phyloP scores from a whole-genome alignment of 2,113 vertebrate genomes.

The Cyphomyrus discorhynchus region DNA sequence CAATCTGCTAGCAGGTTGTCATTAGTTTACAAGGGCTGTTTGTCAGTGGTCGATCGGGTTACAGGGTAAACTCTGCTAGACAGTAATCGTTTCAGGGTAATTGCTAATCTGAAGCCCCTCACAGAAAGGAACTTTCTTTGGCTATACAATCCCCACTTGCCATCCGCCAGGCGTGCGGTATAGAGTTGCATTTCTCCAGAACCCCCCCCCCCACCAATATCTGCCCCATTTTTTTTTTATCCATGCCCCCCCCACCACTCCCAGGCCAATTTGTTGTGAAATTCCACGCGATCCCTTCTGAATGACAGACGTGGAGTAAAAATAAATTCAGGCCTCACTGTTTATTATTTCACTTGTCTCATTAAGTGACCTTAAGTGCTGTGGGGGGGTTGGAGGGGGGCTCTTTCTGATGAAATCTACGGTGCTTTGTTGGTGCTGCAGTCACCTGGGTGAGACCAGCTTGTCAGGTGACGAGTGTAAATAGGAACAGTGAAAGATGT shows the following conservation, averaged over 20 bases:
- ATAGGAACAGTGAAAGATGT: not conserved
- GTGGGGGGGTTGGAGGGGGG: not conserved
- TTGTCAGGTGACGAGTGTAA: not conserved
- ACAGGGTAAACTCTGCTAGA: conserved; percentile 34
- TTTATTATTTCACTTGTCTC: conserved; percentile 7
- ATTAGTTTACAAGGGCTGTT: conserved; percentile 48
- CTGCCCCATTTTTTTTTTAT: not conserved
- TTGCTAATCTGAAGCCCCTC: conserved; percentile 4
- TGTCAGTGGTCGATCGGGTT: conserved; percentile 45
- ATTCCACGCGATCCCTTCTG: not conserved
- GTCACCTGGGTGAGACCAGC: not conserved
- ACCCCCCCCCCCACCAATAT: not conserved
- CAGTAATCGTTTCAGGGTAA: conserved; percentile 16
- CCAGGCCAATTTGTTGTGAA: not conserved
- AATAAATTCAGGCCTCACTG: not conserved
- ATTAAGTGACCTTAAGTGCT: not conserved
- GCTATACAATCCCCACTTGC: conserved; percentile 28
- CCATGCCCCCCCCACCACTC: not conserved
- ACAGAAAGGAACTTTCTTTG: conserved; percentile 6
- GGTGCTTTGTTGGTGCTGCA: not conserved
- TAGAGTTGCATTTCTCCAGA: not conserved
- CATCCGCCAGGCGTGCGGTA: not conserved
- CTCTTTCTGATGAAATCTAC: not conserved
- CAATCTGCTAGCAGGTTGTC: conserved; percentile 37
- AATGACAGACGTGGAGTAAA: not conserved